phyloP scores from a whole-genome alignment of 2,888 invertebrate species.

The Brenthis daphne region DNA sequence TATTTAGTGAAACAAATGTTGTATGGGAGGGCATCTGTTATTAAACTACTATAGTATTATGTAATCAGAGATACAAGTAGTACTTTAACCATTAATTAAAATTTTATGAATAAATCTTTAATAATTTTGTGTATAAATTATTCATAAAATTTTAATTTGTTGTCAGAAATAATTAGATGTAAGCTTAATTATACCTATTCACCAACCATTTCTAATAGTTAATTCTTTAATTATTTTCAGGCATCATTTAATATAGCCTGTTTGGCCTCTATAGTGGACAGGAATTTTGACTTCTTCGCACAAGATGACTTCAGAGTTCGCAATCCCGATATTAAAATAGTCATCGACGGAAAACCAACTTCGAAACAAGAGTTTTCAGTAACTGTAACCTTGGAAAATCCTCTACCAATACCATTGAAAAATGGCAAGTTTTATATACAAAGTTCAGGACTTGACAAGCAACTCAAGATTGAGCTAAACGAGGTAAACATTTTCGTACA shows the following conservation, averaged over 20 bases:
- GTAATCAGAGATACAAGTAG: no score
- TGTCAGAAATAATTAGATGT: no score
- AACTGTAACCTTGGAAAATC: slow-evolving; percentile 88
- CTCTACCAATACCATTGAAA: slow-evolving; percentile 89
- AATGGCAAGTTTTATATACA: slow-evolving; percentile 91
- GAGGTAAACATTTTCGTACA: slow-evolving; percentile 68
- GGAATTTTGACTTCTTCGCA: slow-evolving; percentile 92
- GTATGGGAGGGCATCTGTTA: no score
- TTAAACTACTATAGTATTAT: no score
- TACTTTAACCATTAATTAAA: no score
- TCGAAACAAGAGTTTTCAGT: slow-evolving; percentile 80
- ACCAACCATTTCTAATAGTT: background rate
- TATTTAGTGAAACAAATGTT: no score
- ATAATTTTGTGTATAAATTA: no score
- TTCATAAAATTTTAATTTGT: no score
- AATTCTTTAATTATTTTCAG: slow-evolving; percentile 40
- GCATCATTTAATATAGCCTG: slow-evolving; percentile 93
- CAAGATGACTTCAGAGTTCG: slow-evolving; percentile 94
- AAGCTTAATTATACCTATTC: no score
- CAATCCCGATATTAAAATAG: slow-evolving; percentile 93
- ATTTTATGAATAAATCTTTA: no score
- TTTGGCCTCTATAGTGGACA: slow-evolving; percentile 89
- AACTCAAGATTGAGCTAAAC: slow-evolving; percentile 86
- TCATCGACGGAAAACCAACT: slow-evolving; percentile 80
- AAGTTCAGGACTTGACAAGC: slow-evolving; percentile 89